A percentile compares a stretch with the other conserved stretches of the same genome.
Conservation (phyloP, 1,140 invertebrate species). For the Lanistes nyassanus region DNA sequence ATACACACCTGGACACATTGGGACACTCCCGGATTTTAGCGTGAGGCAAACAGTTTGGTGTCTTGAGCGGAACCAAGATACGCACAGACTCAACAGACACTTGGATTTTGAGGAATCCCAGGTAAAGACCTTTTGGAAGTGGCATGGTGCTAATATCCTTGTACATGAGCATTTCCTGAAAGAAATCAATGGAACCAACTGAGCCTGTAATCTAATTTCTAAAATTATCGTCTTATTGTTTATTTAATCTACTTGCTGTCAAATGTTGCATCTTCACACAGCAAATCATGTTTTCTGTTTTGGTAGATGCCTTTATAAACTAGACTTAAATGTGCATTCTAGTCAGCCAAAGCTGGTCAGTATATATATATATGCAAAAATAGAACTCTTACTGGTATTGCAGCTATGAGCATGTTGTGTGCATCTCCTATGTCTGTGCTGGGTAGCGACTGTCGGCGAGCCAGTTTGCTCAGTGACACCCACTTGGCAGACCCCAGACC, state of each 20-base stretch:
- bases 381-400: slow-evolving; percentile 47
- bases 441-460: slow-evolving; percentile 54
- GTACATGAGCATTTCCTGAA: slow-evolving; percentile 89
- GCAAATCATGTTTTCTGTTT: too few relatives aligned
- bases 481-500: slow-evolving; percentile 81
- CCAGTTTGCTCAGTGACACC: slow-evolving; percentile 84
- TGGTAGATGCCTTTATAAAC: background rate
- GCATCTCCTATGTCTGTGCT: slow-evolving; percentile 64
- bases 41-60: slow-evolving; percentile 93
- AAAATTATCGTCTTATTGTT: too few relatives aligned
- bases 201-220: too few relatives aligned
- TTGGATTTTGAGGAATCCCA: slow-evolving; percentile 95
- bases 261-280: background rate
- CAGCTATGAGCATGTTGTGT: slow-evolving; percentile 72
- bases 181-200: slow-evolving; percentile 10
- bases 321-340: background rate
- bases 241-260: too few relatives aligned
- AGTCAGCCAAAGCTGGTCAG: background rate
- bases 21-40: slow-evolving; percentile 92
- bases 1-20: slow-evolving; percentile 89
- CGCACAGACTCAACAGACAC: slow-evolving; percentile 93
- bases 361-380: background rate
- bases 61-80: slow-evolving; percentile 89
- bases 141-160: slow-evolving; percentile 87
- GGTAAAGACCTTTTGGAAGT: slow-evolving; percentile 86